phyloP scores from a whole-genome alignment of 2,888 invertebrate genomes.

The Eupeodes luniger region DNA sequence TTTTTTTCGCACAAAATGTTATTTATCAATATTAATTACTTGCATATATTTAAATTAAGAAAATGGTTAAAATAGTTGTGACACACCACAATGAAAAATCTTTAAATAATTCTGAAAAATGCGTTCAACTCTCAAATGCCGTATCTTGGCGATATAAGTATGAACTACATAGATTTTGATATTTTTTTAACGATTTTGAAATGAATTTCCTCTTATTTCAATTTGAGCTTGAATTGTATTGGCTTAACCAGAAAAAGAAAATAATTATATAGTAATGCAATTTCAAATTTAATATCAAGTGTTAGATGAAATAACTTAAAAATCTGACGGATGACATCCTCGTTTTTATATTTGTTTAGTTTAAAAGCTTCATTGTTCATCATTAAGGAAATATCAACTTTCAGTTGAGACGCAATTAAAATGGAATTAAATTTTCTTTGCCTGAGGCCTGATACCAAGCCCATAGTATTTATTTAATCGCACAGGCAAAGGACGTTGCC shows the following conservation, averaged over 20 bases:
- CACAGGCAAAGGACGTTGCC: conserved; percentile 34
- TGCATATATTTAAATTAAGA: too few relatives aligned
- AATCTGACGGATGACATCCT: conserved; percentile 14
- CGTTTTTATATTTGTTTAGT: background rate
- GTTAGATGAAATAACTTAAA: background rate
- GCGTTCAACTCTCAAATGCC: too few relatives aligned
- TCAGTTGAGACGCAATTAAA: conserved; percentile 80
- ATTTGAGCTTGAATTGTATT: too few relatives aligned
- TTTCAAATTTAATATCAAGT: background rate
- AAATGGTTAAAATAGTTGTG: too few relatives aligned
- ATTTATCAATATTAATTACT: too few relatives aligned
- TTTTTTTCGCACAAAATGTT: too few relatives aligned
- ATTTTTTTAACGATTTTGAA: too few relatives aligned
- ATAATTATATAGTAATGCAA: background rate
- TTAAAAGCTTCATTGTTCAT: conserved; percentile 16
- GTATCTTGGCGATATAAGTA: too few relatives aligned
- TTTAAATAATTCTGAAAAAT: too few relatives aligned
- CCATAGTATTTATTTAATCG: conserved; percentile 31
- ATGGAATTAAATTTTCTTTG: conserved; percentile 80
- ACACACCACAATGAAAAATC: too few relatives aligned
- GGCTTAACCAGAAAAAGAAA: background rate
- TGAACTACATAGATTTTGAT: too few relatives aligned
- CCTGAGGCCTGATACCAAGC: conserved; percentile 12
- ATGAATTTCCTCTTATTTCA: too few relatives aligned
- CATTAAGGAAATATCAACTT: conserved; percentile 69